Conservation (phyloP, 2,797 vertebrate species). For the Epinephelus coioides region DNA sequence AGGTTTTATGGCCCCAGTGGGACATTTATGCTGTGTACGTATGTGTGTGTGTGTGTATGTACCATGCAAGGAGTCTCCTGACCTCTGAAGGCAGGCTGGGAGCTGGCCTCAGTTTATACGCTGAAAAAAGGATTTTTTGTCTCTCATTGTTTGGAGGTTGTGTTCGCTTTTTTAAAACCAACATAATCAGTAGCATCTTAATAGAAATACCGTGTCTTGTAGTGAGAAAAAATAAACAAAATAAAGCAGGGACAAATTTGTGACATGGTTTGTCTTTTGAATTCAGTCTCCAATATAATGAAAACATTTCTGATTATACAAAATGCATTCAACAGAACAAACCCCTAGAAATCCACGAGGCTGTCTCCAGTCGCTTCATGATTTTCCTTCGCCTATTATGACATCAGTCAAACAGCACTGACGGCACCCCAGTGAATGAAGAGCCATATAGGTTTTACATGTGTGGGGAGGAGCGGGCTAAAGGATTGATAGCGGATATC, state of each 20-base stretch:
- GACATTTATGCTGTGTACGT: conserved; percentile 42
- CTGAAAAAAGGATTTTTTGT: not conserved
- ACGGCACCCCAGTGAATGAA: conserved; percentile 12
- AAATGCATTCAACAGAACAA: not conserved
- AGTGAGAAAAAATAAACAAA: not conserved
- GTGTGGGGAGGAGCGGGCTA: conserved; percentile 12
- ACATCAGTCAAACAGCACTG: conserved; percentile 41
- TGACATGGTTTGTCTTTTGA: not conserved
- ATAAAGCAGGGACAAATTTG: not conserved
- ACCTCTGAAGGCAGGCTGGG: conserved; percentile 10
- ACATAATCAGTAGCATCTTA: not conserved
- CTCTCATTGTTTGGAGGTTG: not conserved
- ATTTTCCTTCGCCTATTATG: conserved; percentile 1
- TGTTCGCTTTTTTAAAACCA: not conserved
- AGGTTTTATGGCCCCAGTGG: conserved; percentile 62
- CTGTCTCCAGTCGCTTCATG: not conserved
- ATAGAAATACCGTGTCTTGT: not conserved
- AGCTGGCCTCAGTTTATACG: not conserved
- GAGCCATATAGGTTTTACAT: conserved; percentile 27
- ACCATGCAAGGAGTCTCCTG: not conserved
- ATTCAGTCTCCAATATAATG: not conserved
- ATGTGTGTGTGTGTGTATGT: not conserved
- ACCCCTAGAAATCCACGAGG: too few species aligned
- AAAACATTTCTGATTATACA: conserved; percentile 11
- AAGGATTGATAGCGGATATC: conserved; percentile 65